Evolutionary conservation across 2,888 invertebrate species (phyloP), one percentile per base, ranked within the genome.

Genomic region (Mesochorus sp.): DNA sequence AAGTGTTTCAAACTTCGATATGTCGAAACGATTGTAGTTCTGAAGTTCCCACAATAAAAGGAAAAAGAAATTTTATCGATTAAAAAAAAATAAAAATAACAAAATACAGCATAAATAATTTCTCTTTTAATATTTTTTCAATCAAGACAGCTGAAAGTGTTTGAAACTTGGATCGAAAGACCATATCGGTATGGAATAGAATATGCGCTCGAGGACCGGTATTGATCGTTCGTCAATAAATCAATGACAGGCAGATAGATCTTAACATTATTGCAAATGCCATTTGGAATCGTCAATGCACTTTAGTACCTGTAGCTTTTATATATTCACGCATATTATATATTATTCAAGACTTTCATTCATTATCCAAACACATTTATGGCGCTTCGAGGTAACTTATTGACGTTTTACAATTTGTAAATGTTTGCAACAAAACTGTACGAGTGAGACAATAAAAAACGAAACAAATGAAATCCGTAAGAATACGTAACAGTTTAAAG

Each of bases 261-360:
- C 59, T 49, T 66, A 59, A 71, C 59, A 53, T 71, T 71, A 51
- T 53, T 51, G 66, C 71, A 71, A 67, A 61, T 64, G 64, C 66
- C 66, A 71, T 71, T 76, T 71, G 24, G 19, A 62, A 47, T 66
- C 64, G 70, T 57, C 57, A 64, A 71, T 71, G 64, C 71, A 10
- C 49, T 49, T 51, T 42, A 44, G 42, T 67, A 24, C 12, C 12
- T 28, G 12, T n/a, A 19, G 39, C n/a, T n/a, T n/a, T n/a, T 31
- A 24, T 21, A 34, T 28, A 34, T 71, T 49, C 71, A 42, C 55
- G 59, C 31, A 21, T 51, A 66, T 66, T 59, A 39, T 42, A 42
- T 62, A 31, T 71, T 61, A 59, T 53, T 12, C 49, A 8, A 47
- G 64, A 44, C 39, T 64, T 76, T 66, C 55, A 57, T 62, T 57